phyloP scores from a whole-genome alignment of 2,797 vertebrate genomes.

The Lepilemur ruficaudatus region DNA sequence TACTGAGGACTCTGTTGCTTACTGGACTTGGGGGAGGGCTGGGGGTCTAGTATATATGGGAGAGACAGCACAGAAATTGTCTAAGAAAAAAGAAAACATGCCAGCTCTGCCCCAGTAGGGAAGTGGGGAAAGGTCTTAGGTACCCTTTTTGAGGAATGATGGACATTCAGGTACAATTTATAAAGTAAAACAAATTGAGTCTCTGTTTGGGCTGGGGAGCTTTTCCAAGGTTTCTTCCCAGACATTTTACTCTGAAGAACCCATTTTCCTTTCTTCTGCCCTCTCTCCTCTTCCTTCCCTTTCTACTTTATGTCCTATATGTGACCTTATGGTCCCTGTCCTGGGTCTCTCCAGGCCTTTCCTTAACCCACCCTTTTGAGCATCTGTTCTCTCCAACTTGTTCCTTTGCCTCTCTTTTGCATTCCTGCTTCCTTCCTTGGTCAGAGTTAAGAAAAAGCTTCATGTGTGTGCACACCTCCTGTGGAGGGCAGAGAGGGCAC shows the following conservation, averaged over 20 bases:
- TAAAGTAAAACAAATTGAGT: neutral
- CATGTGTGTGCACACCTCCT: neutral
- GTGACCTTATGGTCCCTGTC: neutral
- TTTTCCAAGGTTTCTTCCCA: neutral
- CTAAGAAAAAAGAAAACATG: neutral
- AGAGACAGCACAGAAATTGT: neutral
- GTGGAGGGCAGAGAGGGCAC: neutral
- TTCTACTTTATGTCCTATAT: neutral
- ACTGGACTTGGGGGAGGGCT: neutral
- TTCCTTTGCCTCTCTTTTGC: neutral
- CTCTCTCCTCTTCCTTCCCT: neutral
- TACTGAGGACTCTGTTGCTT: neutral
- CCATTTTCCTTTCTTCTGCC: neutral
- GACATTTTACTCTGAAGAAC: neutral
- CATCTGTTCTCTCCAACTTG: neutral
- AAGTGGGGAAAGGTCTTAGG: neutral
- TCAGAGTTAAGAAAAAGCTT: neutral
- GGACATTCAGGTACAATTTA: neutral
- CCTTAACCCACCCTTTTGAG: neutral
- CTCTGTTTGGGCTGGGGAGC: neutral
- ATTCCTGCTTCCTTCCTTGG: neutral
- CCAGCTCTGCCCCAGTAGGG: neutral
- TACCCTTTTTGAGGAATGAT: neutral
- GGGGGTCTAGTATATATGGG: fast-evolving
- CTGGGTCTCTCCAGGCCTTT: neutral